Conservation (phyloP, 2,888 invertebrate species). For the Timema cristinae region DNA sequence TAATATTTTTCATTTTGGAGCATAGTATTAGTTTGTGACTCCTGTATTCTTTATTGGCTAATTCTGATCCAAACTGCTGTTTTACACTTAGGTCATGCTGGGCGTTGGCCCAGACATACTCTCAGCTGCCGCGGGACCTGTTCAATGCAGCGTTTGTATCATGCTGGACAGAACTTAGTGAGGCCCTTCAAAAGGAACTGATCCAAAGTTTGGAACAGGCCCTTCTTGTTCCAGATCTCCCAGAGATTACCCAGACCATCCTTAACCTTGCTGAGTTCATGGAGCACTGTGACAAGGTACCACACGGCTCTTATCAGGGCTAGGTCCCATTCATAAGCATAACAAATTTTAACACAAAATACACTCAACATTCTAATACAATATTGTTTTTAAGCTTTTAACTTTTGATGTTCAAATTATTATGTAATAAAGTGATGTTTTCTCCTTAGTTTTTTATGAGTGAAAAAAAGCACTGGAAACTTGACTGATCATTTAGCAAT, state of each 20-base stretch:
- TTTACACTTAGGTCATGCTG: conserved; percentile 70
- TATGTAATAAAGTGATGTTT: no score
- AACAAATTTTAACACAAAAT: no score
- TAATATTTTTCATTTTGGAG: no score
- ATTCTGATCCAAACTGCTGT: no score
- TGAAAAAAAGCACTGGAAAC: no score
- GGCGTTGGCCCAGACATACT: conserved; percentile 88
- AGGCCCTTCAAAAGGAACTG: conserved; percentile 75
- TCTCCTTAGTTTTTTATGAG: no score
- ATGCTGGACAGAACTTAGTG: conserved; percentile 94
- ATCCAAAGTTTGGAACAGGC: conserved; percentile 86
- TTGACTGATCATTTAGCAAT: no score
- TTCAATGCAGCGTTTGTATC: conserved; percentile 99
- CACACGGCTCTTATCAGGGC: neutral
- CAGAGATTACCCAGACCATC: conserved; percentile 93
- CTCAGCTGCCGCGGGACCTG: conserved; percentile 89
- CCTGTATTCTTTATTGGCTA: no score
- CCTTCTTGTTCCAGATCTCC: conserved; percentile 85
- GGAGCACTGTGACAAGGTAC: conserved; percentile 90
- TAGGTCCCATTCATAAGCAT: no score
- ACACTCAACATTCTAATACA: no score
- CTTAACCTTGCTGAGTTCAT: conserved; percentile 98
- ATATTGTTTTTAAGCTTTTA: neutral
- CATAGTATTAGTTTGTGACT: no score
- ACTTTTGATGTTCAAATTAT: neutral